Base-by-base conservation (phyloP, 64 coral and sea anemone genomes). In the Exaiptasia diaphana region DNA sequence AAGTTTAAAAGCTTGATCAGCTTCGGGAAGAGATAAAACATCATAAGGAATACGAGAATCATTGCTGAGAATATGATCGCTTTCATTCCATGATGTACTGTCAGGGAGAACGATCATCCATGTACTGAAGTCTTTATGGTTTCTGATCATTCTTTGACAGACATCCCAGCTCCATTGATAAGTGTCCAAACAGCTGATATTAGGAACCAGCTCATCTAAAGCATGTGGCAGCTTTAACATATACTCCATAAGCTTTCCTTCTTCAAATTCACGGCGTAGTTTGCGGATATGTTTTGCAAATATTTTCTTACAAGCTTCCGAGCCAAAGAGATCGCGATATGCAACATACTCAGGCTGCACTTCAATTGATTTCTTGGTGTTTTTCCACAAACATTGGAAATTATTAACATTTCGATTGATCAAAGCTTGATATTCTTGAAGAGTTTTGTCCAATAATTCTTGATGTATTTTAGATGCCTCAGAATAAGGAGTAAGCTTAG, bases 321-420 rank as follows among this genome's bases (percentile, higher is more conserved):
- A 73, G 26, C 93, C 93, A 74, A 64, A 90, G 53, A 90, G 76
- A 79, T 96, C 93, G 38, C 81, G 81, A 74, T 90, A 90, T 9
- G 38, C 77, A 30, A 36, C 21, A 68, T 85, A 96, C 42, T 96
- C 93, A n/a, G 63, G 59, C 77, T 96, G 64, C 17, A 56, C 82
- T 40, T 96, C 93, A 11, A 96, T 57, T 13, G 80, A 29, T 74
- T 90, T 90, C 52, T 96, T 96, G 26, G 82, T 85, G 60, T 96
- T 90, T 68, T 96, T 96, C 93, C 93, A 96, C 5, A 96, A 79
- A 17, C 83, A 88, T 68, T 86, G 87, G 50, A 96, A 96, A 61
- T 96, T 82, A 8, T 75, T 80, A 12, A 96, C 93, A 41, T 75
- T 90, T 81, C 93, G 86, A 67, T 90, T 90, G 44, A 96, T 96